Conservation (phyloP, 2,113 vertebrate species). For the Vulpes lagopus region DNA sequence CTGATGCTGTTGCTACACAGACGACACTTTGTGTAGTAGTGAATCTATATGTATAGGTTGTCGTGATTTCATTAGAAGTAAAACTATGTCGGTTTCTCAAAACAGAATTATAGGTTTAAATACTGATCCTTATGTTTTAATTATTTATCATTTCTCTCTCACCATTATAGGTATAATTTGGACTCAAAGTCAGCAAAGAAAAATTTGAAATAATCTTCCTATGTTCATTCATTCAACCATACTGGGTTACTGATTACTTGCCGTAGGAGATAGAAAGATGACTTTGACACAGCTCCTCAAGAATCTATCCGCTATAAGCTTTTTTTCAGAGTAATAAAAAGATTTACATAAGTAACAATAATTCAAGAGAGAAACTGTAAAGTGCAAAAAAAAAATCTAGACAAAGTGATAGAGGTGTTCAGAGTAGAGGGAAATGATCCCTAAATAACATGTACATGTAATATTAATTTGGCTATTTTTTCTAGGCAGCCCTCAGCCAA, state of each 20-base stretch:
- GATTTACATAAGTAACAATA: background rate
- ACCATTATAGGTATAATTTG: background rate
- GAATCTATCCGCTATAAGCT: background rate
- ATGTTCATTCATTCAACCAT: background rate
- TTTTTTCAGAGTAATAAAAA: slow-evolving; percentile 43
- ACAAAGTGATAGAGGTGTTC: background rate
- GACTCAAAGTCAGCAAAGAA: background rate
- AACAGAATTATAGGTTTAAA: background rate
- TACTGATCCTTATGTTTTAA: background rate
- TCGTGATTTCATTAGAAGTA: background rate
- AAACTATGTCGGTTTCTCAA: background rate
- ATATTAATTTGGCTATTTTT: background rate
- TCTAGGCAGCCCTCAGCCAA: background rate
- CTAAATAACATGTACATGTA: background rate
- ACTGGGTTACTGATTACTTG: background rate
- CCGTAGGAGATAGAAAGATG: background rate
- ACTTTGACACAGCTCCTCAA: slow-evolving; percentile 25
- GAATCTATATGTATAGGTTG: background rate
- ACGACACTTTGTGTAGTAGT: background rate
- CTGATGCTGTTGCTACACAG: background rate
- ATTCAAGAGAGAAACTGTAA: background rate
- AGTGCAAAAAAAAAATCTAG: background rate
- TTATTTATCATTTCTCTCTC: background rate
- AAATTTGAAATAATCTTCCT: background rate
- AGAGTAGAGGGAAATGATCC: background rate